Percentiles rank a stretch among this genome's conserved stretches.
These are phyloP conservation scores for Phrynocephalus guinanensis DNA, from an alignment of 2,797 vertebrate species.

Conservation along the genomic window DNA sequence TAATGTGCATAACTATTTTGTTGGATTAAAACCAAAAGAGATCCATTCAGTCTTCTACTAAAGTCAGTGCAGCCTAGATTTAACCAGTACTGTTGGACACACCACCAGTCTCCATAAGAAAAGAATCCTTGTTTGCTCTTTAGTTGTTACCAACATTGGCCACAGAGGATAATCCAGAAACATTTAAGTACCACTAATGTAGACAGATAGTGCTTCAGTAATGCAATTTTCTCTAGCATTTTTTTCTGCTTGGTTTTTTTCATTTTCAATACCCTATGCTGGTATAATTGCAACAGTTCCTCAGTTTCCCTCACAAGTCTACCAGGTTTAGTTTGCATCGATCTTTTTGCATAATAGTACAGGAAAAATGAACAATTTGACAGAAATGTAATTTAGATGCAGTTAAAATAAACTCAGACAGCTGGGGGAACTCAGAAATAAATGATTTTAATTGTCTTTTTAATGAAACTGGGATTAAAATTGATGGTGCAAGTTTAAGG, in stretches of 20 bases:
- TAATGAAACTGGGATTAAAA: conserved; percentile 15
- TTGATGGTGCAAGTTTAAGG: not conserved
- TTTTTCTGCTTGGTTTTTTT: conserved; percentile 17
- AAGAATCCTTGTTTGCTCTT: not conserved
- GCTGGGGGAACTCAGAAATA: conserved; percentile 9
- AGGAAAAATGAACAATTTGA: conserved; percentile 28
- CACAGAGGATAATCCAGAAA: not conserved
- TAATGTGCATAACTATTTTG: not conserved
- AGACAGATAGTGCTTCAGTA: not conserved
- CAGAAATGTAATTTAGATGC: conserved; percentile 21
- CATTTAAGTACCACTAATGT: not conserved
- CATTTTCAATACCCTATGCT: conserved; percentile 6
- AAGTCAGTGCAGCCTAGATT: not conserved
- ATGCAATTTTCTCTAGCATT: not conserved
- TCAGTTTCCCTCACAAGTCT: conserved; percentile 15
- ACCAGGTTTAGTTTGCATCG: conserved; percentile 17
- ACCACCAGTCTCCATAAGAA: not conserved
- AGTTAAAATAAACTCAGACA: conserved; percentile 8
- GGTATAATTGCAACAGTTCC: not conserved
- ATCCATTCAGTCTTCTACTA: not conserved
- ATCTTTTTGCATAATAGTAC: conserved; percentile 12
- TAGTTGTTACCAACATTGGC: not conserved
- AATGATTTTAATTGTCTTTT: conserved; percentile 43
- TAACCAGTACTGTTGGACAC: not conserved
- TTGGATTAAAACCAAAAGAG: not conserved